Percentiles rank a stretch among this genome's conserved stretches.
These are phyloP conservation scores for Phymastichus coffea DNA, from an alignment of 1,140 invertebrate genomes.

Conservation along the genomic window DNA sequence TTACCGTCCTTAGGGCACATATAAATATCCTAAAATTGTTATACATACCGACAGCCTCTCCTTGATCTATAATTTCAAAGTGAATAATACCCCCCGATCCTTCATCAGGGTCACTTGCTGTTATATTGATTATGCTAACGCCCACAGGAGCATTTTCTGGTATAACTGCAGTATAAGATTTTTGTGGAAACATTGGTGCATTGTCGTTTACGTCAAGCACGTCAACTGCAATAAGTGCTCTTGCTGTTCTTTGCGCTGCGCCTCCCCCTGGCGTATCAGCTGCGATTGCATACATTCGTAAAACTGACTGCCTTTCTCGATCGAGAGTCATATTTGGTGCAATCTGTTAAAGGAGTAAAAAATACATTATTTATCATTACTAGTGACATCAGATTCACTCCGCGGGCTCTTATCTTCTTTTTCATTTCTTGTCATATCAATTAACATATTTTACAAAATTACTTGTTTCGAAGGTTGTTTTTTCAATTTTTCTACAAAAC, in stretches of 20 bases:
- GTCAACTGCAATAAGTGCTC: conserved; percentile 67
- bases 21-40: neutral
- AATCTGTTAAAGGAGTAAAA: conserved; percentile 51
- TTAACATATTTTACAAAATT: too few species aligned
- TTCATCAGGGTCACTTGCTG: conserved; percentile 77
- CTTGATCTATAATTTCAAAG: conserved; percentile 72
- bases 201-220: conserved; percentile 85
- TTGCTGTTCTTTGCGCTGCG: conserved; percentile 64
- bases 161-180: conserved; percentile 62
- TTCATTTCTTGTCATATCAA: too few species aligned
- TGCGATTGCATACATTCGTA: conserved; percentile 71
- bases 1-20: neutral
- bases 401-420: too few species aligned
- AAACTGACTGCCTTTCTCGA: conserved; percentile 69
- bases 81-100: conserved; percentile 66
- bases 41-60: conserved; percentile 65
- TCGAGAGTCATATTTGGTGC: conserved; percentile 71
- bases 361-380: neutral
- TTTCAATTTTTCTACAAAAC: too few species aligned
- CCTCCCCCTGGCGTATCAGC: conserved; percentile 70
- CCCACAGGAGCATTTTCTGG: conserved; percentile 72
- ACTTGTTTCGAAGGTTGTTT: neutral
- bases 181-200: conserved; percentile 60
- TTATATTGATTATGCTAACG: conserved; percentile 70
- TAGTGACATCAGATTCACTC: too few species aligned